Percentiles rank a stretch among this genome's conserved stretches.
phyloP scores from a whole-genome alignment of 2,888 invertebrate species.

The Drosophila demipolita region DNA sequence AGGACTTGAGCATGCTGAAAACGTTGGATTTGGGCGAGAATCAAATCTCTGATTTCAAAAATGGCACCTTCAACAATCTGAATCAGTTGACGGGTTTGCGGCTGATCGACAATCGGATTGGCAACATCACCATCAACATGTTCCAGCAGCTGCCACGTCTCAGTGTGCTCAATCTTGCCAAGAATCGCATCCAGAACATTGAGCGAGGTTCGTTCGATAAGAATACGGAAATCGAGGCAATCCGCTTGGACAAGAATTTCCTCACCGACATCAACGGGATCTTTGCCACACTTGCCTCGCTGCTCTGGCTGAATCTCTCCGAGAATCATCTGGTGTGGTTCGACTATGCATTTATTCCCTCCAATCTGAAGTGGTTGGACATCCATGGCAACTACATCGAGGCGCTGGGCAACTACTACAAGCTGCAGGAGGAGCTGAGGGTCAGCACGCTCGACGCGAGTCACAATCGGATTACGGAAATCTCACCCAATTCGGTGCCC shows the following conservation, averaged over 20 bases:
- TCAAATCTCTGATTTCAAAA: conserved; percentile 92
- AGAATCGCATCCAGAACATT: conserved; percentile 94
- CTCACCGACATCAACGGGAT: conserved; percentile 95
- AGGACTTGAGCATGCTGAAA: conserved; percentile 92
- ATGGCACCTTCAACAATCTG: conserved; percentile 93
- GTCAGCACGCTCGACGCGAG: conserved; percentile 95
- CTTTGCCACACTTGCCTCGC: conserved; percentile 92
- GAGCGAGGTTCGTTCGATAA: conserved; percentile 93
- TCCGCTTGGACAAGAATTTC: conserved; percentile 94
- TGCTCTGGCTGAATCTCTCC: conserved; percentile 94
- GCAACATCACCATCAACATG: conserved; percentile 93
- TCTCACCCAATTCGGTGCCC: conserved; percentile 93
- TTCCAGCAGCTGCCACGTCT: conserved; percentile 93
- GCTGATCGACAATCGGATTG: conserved; percentile 95
- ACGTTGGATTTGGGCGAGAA: conserved; percentile 97
- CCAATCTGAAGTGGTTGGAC: conserved; percentile 95
- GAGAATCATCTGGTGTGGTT: conserved; percentile 97
- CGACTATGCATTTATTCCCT: conserved; percentile 96
- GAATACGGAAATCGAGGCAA: conserved; percentile 93
- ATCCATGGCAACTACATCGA: conserved; percentile 96
- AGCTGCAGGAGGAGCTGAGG: conserved; percentile 91
- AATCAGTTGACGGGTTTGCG: conserved; percentile 94
- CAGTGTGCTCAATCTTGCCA: conserved; percentile 94
- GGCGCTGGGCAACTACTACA: conserved; percentile 94
- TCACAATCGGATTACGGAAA: conserved; percentile 93